These are phyloP conservation scores for Philonicus albiceps DNA, from an alignment of 2,888 invertebrate species.

Conservation along the genomic window DNA sequence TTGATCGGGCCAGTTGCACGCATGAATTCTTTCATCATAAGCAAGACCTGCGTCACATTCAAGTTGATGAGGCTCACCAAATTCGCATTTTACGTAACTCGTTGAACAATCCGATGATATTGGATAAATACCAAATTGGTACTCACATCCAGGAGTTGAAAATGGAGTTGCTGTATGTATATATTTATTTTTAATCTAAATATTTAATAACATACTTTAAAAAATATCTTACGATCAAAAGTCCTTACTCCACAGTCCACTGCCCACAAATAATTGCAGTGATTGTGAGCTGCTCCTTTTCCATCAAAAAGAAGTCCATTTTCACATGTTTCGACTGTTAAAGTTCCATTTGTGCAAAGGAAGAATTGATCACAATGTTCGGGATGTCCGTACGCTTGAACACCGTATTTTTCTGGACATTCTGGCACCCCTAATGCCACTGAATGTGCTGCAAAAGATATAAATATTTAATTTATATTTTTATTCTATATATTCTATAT, in stretches of 20 bases:
- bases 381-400: slow-evolving; percentile 85
- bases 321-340: slow-evolving; percentile 89
- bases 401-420: slow-evolving; percentile 84
- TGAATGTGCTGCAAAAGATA: slow-evolving; percentile 65
- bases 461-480: not conserved
- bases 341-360: slow-evolving; percentile 88
- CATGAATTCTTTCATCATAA: slow-evolving; percentile 86
- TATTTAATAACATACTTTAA: not conserved
- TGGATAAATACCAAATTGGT: slow-evolving; percentile 88
- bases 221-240: slow-evolving; percentile 73
- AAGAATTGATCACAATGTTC: slow-evolving; percentile 89
- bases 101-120: slow-evolving; percentile 83
- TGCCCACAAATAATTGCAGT: slow-evolving; percentile 95
- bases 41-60: slow-evolving; percentile 88
- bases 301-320: slow-evolving; percentile 92
- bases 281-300: slow-evolving; percentile 86
- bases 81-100: slow-evolving; percentile 85
- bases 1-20: slow-evolving; percentile 94
- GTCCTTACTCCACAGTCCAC: slow-evolving; percentile 84
- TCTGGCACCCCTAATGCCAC: slow-evolving; percentile 72
- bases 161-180: slow-evolving; percentile 74
- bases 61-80: slow-evolving; percentile 80
- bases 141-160: slow-evolving; percentile 84
- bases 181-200: not conserved
- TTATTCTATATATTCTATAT: not conserved